These are phyloP conservation scores for Arnoldichthys spilopterus DNA, from an alignment of 2,797 vertebrate genomes.

Conservation along the genomic window DNA sequence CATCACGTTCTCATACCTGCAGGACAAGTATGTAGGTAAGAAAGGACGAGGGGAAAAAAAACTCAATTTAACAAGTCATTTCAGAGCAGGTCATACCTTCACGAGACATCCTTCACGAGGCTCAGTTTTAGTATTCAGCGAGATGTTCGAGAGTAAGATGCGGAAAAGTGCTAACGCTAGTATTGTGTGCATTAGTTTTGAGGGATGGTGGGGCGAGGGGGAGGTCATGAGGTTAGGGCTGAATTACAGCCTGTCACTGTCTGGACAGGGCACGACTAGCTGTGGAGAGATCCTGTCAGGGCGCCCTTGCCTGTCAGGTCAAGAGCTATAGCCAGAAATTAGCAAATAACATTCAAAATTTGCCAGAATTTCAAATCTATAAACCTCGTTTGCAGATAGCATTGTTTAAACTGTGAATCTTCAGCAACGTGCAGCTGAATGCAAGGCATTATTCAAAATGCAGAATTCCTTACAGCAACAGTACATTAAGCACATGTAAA, in stretches of 20 bases:
- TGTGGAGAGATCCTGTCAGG: conserved; percentile 70
- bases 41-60: background rate
- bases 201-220: conserved; percentile 65
- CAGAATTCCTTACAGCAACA: too few species aligned
- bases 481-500: too few species aligned
- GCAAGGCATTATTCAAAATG: too few species aligned
- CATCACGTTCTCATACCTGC: conserved; percentile 45
- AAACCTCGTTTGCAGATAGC: background rate
- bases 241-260: conserved; percentile 77
- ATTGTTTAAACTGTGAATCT: background rate
- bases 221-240: conserved; percentile 77
- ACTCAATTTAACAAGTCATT: conserved; percentile 52
- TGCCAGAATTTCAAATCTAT: background rate
- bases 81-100: conserved; percentile 38
- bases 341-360: background rate
- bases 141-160: conserved; percentile 47
- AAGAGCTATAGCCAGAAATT: conserved; percentile 54
- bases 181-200: conserved; percentile 33
- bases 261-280: conserved; percentile 68
- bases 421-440: too few species aligned
- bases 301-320: conserved; percentile 49
- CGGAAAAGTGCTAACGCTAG: conserved; percentile 45
- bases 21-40: conserved; percentile 49
- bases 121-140: conserved; percentile 46
- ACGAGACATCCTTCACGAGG: conserved; percentile 40